Conservation (phyloP, 2,113 vertebrate genomes). For the Neolamprologus brichardi region DNA sequence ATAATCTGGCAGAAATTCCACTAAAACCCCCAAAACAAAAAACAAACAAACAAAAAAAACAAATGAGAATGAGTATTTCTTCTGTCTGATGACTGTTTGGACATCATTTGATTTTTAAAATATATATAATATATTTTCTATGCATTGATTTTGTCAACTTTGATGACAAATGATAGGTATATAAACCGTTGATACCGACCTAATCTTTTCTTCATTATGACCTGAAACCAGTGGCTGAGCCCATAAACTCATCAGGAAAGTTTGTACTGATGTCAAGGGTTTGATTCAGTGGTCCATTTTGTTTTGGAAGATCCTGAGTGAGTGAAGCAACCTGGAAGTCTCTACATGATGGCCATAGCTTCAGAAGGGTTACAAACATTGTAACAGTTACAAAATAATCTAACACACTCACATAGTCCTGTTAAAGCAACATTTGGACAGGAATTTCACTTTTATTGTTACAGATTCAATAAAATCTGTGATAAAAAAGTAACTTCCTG, state of each 20-base stretch:
- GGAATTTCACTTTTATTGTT: background rate
- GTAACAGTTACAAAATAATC: background rate
- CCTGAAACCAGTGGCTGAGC: background rate
- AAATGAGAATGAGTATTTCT: background rate
- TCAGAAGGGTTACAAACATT: fast-evolving
- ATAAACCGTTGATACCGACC: fast-evolving
- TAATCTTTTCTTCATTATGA: background rate
- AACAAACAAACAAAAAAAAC: background rate
- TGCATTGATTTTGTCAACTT: background rate
- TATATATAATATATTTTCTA: background rate
- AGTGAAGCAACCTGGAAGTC: background rate
- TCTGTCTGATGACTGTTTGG: background rate
- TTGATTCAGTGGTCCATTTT: fast-evolving
- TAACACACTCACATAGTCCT: background rate
- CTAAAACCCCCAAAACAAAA: background rate
- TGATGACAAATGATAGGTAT: background rate
- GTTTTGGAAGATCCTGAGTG: fast-evolving
- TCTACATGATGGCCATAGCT: background rate
- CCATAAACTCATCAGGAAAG: fast-evolving
- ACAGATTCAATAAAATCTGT: background rate
- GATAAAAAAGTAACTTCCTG: background rate
- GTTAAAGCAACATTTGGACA: background rate
- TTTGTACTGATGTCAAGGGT: background rate
- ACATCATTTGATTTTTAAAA: background rate
- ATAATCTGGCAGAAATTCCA: background rate